A percentile compares a stretch with the other conserved stretches of the same genome.
Evolutionary conservation across 2,797 vertebrate species (phyloP).

Genomic region (Carduelis carduelis): DNA sequence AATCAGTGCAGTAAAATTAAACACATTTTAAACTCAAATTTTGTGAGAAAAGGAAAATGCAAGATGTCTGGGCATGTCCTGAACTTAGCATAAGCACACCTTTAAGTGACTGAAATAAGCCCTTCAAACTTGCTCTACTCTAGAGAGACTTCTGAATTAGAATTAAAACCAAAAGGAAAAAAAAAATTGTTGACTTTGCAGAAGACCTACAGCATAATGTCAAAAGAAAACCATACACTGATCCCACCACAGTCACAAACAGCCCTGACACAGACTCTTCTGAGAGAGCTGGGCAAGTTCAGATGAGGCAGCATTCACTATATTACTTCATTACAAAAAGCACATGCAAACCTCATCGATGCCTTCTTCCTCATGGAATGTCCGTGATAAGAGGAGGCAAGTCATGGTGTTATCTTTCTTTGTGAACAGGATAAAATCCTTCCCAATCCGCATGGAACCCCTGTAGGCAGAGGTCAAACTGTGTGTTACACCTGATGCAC

Average conservation of each 20-base stretch:
- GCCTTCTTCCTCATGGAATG: conserved; percentile 97
- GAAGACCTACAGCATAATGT: not conserved
- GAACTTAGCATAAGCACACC: not conserved
- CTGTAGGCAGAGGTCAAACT: conserved; percentile 70
- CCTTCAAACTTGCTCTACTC: not conserved
- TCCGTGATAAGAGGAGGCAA: conserved; percentile 94
- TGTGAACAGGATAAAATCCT: conserved; percentile 97
- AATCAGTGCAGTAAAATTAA: not conserved
- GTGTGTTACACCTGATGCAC: not conserved
- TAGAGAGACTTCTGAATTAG: not conserved
- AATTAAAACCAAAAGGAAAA: not conserved
- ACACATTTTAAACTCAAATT: not conserved
- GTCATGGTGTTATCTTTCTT: conserved; percentile 90
- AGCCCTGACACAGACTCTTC: not conserved
- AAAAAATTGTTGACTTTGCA: not conserved
- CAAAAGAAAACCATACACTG: not conserved
- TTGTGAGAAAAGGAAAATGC: not conserved
- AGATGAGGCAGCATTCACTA: not conserved
- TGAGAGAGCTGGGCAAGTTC: not conserved
- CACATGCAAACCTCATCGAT: conserved; percentile 89
- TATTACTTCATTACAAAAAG: not conserved
- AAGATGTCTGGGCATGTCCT: not conserved
- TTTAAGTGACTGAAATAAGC: not conserved
- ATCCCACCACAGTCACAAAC: not conserved
- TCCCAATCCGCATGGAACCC: conserved; percentile 98